Conservation (phyloP, 2,797 vertebrate species). For the Anas bernieri region DNA sequence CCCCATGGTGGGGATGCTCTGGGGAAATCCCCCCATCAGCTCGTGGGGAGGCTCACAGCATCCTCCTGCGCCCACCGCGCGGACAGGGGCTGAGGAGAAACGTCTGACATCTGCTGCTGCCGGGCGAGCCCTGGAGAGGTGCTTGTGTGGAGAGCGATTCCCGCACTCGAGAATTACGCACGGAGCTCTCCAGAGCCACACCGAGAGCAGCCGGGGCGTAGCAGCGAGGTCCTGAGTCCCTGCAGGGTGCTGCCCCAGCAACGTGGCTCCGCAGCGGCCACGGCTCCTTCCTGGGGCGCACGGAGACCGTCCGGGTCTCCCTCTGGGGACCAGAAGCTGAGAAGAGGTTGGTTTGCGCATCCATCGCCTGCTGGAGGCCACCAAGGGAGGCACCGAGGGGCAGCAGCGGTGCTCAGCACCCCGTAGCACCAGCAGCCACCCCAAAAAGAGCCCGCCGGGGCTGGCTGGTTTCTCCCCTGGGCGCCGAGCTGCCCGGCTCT, state of each 20-base stretch:
- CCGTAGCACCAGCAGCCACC: background rate
- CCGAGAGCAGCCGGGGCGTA: background rate
- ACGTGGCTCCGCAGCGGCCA: background rate
- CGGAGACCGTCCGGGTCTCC: background rate
- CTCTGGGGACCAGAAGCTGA: background rate
- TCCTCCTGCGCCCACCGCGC: accelerated
- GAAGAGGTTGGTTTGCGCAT: background rate
- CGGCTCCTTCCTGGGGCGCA: background rate
- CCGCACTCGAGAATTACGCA: background rate
- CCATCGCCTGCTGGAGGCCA: background rate
- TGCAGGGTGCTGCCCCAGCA: background rate
- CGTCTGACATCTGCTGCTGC: background rate
- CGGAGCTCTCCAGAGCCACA: background rate
- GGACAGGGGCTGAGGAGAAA: background rate
- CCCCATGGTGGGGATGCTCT: accelerated
- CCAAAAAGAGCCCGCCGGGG: accelerated
- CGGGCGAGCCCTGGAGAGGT: background rate
- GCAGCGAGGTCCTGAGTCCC: too few relatives aligned
- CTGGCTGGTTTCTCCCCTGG: background rate
- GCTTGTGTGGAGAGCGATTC: conserved; percentile 6
- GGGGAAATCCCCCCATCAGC: background rate
- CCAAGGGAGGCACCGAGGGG: background rate
- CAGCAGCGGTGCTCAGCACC: background rate
- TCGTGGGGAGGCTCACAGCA: too few relatives aligned
- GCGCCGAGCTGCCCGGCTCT: background rate